Percentiles rank a stretch among this genome's conserved stretches.
phyloP scores from a whole-genome alignment of 2,888 invertebrate species.

The Rambutsinella grinnellia region DNA sequence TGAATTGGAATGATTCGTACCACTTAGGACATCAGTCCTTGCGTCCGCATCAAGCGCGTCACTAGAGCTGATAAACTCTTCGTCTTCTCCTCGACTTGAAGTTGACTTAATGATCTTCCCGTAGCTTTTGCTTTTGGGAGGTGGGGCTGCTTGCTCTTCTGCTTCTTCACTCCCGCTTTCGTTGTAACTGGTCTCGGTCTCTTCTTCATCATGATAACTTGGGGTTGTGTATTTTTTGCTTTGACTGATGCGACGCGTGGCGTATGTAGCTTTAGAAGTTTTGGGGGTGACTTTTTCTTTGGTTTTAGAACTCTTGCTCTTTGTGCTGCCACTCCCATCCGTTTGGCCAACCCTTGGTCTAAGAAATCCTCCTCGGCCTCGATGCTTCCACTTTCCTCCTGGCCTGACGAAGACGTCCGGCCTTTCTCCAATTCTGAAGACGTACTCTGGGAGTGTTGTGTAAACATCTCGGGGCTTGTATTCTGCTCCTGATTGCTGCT shows the following conservation, averaged over 20 bases:
- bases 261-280: too few relatives aligned
- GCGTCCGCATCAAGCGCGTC: constrained; percentile 45
- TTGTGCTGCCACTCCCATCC: constrained; percentile 33
- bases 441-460: constrained; percentile 56
- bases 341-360: constrained; percentile 35
- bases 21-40: constrained; percentile 25
- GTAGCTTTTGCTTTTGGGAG: neutral
- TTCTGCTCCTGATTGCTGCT: constrained; percentile 18
- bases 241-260: neutral
- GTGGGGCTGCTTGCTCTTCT: neutral
- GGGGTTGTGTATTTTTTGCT: constrained; percentile 12
- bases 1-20: neutral
- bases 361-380: constrained; percentile 27
- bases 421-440: constrained; percentile 42
- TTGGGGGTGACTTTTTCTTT: neutral
- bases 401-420: constrained; percentile 35
- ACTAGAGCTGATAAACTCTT: constrained; percentile 45
- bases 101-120: constrained; percentile 23
- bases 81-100: constrained; percentile 37
- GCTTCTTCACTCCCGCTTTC: neutral
- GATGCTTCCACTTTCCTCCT: constrained; percentile 36
- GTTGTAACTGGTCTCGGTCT: neutral
- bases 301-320: neutral
- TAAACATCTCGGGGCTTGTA: constrained; percentile 49
- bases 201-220: neutral